Evolutionary conservation across 2,888 invertebrate species (phyloP).

Genomic region (Ligdia adustata): DNA sequence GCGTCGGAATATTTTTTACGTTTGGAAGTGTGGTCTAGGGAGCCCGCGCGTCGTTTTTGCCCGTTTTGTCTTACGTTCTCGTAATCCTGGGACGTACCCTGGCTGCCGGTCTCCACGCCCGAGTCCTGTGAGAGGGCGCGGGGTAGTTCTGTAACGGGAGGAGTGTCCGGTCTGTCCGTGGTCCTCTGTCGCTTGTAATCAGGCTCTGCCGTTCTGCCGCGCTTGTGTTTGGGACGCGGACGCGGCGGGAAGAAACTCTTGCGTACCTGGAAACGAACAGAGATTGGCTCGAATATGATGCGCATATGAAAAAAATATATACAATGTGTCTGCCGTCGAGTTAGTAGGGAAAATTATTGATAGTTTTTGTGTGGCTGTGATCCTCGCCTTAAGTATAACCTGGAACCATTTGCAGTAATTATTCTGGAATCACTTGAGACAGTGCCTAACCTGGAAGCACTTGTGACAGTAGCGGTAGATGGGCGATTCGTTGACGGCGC

Average conservation of each 20-base stretch:
- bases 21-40: slow-evolving; percentile 40
- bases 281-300: not conserved
- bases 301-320: too few species aligned
- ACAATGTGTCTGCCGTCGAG: too few species aligned
- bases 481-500: slow-evolving; percentile 85
- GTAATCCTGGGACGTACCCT: slow-evolving; percentile 36
- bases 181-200: slow-evolving; percentile 58
- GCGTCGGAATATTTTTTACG: slow-evolving; percentile 57
- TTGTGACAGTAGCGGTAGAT: slow-evolving; percentile 87
- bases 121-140: slow-evolving; percentile 63
- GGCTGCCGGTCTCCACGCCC: slow-evolving; percentile 60
- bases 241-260: slow-evolving; percentile 88
- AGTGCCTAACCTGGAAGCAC: slow-evolving; percentile 90
- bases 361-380: too few species aligned
- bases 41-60: slow-evolving; percentile 28
- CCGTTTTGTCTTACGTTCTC: slow-evolving; percentile 12
- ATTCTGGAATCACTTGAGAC: slow-evolving; percentile 31
- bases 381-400: too few species aligned
- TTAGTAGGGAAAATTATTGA: too few species aligned
- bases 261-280: slow-evolving; percentile 79
- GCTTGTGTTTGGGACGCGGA: slow-evolving; percentile 76
- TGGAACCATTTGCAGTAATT: not conserved
- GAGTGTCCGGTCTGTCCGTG: slow-evolving; percentile 34
- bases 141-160: slow-evolving; percentile 27
- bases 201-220: slow-evolving; percentile 82